phyloP scores from a whole-genome alignment of 37 sponge, comb jelly and placozoan genomes.

The Eunapius fragilis region DNA sequence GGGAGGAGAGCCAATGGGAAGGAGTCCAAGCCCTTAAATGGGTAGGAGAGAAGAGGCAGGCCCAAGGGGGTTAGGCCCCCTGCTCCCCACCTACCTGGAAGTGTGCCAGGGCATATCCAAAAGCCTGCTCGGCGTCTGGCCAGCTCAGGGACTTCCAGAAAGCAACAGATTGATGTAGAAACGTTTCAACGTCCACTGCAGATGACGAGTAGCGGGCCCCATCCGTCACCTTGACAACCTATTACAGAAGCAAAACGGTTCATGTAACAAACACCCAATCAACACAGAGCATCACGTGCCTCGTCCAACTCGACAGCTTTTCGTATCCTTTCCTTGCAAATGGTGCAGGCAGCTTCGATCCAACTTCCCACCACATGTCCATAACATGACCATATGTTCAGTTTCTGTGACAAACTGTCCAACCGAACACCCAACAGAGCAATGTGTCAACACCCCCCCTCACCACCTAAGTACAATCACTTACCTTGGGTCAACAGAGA shows the following conservation, averaged over 20 bases:
- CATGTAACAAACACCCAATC: background rate
- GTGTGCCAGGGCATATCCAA: background rate
- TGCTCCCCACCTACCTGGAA: background rate
- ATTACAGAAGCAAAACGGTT: background rate
- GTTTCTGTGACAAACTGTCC: background rate
- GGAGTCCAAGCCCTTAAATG: background rate
- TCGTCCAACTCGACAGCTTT: conserved; percentile 47
- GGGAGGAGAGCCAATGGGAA: too few relatives aligned
- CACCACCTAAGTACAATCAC: too few relatives aligned
- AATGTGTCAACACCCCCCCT: too few relatives aligned
- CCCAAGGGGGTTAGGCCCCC: too few relatives aligned
- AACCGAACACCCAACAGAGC: too few relatives aligned
- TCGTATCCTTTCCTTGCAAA: conserved; percentile 13
- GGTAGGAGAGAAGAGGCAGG: background rate
- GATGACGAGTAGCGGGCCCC: conserved; percentile 43
- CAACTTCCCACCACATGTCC: conserved; percentile 26
- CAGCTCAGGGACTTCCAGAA: conserved; percentile 45
- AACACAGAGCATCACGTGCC: background rate
- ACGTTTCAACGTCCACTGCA: conserved; percentile 41
- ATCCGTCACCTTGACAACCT: conserved; percentile 8
- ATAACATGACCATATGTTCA: background rate
- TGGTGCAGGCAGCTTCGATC: conserved; percentile 25
- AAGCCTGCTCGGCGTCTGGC: conserved; percentile 37
- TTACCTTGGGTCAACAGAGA: too few relatives aligned
- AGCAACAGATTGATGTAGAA: conserved; percentile 25